These are phyloP conservation scores for Lampris incognitus DNA, from an alignment of 2,113 vertebrate genomes.

Conservation along the genomic window DNA sequence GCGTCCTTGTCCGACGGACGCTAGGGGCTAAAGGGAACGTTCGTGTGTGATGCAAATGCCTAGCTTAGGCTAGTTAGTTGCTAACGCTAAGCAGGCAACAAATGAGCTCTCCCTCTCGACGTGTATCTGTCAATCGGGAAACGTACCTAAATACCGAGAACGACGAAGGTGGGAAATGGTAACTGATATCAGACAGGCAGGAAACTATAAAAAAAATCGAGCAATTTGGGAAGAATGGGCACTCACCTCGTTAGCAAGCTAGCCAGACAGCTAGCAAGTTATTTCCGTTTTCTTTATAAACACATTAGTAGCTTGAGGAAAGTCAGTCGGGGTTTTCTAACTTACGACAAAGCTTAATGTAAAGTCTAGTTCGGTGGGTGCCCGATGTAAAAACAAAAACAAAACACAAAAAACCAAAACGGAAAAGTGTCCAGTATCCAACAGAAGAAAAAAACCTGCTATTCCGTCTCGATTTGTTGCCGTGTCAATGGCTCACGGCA, in stretches of 20 bases:
- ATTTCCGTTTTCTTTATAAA: slow-evolving; percentile 77
- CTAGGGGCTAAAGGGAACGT: no score
- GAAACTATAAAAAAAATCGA: not conserved
- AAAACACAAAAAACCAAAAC: not conserved
- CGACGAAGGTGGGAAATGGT: no score
- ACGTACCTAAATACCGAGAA: no score
- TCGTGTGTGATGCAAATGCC: no score
- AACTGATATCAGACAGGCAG: not conserved
- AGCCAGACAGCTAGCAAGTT: slow-evolving; percentile 78
- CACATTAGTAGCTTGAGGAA: slow-evolving; percentile 61
- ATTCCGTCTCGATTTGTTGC: not conserved
- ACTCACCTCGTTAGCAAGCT: slow-evolving; percentile 73
- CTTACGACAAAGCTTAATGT: not conserved
- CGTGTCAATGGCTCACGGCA: rapidly evolving
- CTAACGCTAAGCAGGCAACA: no score
- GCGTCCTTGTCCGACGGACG: no score
- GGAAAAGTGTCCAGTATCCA: slow-evolving; percentile 3
- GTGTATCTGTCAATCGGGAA: no score
- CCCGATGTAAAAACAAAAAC: not conserved
- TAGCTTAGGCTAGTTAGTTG: no score
- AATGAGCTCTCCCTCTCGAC: no score
- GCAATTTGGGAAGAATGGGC: slow-evolving; percentile 22
- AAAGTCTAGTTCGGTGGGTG: no score
- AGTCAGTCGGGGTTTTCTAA: slow-evolving; percentile 3
- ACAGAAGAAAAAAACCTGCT: not conserved